Evolutionary conservation across 2,888 invertebrate genomes (phyloP).

Genomic region (Zygothrica quintamaculata): DNA sequence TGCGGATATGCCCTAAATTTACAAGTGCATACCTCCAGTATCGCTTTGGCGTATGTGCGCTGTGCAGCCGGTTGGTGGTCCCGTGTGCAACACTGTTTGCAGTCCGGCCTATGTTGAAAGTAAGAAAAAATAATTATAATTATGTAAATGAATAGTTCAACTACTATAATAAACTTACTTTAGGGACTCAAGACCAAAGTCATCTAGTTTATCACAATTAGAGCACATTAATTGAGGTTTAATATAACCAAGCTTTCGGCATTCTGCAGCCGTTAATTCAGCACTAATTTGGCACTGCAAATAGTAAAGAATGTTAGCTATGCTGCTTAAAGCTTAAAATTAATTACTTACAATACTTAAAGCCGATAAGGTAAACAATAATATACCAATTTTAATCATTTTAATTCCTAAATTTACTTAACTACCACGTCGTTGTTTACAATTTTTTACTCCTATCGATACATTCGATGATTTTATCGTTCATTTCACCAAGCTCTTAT

Average conservation of each 20-base stretch:
- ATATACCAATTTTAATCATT: slow-evolving; percentile 41
- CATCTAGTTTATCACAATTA: slow-evolving; percentile 93
- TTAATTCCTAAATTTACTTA: slow-evolving; percentile 40
- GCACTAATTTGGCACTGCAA: slow-evolving; percentile 69
- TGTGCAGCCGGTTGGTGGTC: slow-evolving; percentile 88
- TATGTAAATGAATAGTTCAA: too few relatives aligned
- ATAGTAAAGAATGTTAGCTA: background rate
- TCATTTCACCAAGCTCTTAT: too few relatives aligned
- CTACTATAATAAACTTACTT: too few relatives aligned
- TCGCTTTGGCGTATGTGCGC: slow-evolving; percentile 94
- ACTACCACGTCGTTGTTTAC: slow-evolving; percentile 73
- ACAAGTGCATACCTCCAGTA: slow-evolving; percentile 98
- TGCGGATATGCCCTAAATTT: slow-evolving; percentile 99
- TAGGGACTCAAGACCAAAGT: slow-evolving; percentile 85
- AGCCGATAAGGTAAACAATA: slow-evolving; percentile 39
- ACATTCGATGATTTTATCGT: background rate
- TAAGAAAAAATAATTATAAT: too few relatives aligned
- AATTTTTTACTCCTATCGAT: slow-evolving; percentile 35
- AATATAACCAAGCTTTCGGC: slow-evolving; percentile 93
- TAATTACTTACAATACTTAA: slow-evolving; percentile 43
- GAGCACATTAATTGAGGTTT: slow-evolving; percentile 94
- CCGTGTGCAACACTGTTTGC: slow-evolving; percentile 92
- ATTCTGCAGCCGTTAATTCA: slow-evolving; percentile 92
- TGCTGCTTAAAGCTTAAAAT: fast-evolving
- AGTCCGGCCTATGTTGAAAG: slow-evolving; percentile 84